Conservation (phyloP, 2,113 vertebrate genomes). For the Hypanus sabinus region DNA sequence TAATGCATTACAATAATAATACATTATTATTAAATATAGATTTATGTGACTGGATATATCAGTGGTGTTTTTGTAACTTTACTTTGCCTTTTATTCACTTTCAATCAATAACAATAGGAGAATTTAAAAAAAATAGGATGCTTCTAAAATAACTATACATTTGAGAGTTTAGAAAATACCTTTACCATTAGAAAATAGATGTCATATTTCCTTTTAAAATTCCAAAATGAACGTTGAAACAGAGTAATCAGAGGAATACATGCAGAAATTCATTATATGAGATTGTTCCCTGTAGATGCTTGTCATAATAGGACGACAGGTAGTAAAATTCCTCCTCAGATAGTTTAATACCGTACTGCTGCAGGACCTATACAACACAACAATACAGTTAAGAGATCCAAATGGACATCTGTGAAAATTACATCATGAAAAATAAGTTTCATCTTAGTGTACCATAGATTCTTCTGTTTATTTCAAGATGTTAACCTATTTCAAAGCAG, state of each 20-base stretch:
- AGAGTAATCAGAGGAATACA: constrained; percentile 58
- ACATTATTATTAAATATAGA: not conserved
- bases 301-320: constrained; percentile 62
- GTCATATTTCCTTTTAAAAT: not conserved
- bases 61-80: not conserved
- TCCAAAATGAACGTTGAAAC: not conserved
- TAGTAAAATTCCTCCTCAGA: constrained; percentile 62
- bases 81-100: not conserved
- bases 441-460: fast-evolving
- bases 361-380: constrained; percentile 52
- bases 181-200: not conserved
- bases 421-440: too few species aligned
- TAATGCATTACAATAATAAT: not conserved
- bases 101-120: not conserved
- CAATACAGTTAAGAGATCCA: not conserved
- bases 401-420: not conserved
- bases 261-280: constrained; percentile 65
- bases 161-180: not conserved
- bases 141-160: not conserved
- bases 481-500: too few species aligned
- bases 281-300: constrained; percentile 55
- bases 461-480: not conserved
- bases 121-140: not conserved
- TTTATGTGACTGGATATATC: not conserved
- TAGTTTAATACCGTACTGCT: constrained; percentile 51